Evolutionary conservation across 2,113 vertebrate genomes (phyloP).

Genomic region (Malurus alboscapulatus): DNA sequence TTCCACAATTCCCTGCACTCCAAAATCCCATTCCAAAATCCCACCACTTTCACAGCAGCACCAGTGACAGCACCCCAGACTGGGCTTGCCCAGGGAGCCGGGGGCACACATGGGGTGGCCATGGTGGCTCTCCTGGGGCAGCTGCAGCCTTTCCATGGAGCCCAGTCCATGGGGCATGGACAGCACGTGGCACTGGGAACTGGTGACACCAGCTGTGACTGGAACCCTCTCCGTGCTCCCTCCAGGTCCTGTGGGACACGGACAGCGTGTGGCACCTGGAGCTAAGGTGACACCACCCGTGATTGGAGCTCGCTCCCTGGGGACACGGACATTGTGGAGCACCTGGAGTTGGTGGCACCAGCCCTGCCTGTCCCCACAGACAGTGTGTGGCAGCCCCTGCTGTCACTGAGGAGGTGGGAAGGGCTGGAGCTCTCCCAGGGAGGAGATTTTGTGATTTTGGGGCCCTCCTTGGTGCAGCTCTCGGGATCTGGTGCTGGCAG

Average conservation of each 20-base stretch:
- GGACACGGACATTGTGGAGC: too few relatives aligned
- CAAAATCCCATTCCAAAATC: background rate
- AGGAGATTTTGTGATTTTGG: background rate
- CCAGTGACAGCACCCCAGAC: fast-evolving
- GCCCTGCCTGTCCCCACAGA: fast-evolving
- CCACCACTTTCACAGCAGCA: background rate
- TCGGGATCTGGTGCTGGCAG: background rate
- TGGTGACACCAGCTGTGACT: too few relatives aligned
- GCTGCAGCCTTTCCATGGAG: background rate
- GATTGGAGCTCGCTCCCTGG: too few relatives aligned
- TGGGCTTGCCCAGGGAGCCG: background rate
- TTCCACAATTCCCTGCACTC: background rate
- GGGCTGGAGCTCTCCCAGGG: background rate
- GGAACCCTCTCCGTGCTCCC: fast-evolving
- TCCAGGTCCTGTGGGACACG: fast-evolving
- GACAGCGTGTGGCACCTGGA: background rate
- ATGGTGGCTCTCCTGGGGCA: background rate
- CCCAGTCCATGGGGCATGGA: too few relatives aligned
- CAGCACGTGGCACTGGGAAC: background rate
- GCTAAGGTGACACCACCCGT: too few relatives aligned
- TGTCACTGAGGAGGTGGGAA: background rate
- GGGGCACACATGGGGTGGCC: fast-evolving
- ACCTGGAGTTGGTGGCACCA: background rate
- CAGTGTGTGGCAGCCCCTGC: background rate
- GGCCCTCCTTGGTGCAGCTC: fast-evolving